A percentile compares a stretch with the other conserved stretches of the same genome.
These are phyloP conservation scores for Drosophila subobscura DNA, from an alignment of 1,140 invertebrate species.

Conservation along the genomic window DNA sequence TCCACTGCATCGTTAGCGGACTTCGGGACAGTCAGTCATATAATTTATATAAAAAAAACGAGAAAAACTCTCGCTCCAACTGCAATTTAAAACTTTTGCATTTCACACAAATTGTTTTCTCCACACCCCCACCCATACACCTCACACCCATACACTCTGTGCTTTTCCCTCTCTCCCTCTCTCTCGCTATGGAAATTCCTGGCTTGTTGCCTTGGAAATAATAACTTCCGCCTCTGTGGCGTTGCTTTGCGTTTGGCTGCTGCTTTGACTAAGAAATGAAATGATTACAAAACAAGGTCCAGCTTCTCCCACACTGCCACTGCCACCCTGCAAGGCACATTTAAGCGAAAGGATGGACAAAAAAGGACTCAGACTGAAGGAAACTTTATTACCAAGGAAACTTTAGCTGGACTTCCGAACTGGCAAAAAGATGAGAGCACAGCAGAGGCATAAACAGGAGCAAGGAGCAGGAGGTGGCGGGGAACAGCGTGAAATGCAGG, in stretches of 20 bases:
- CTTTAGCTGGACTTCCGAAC: conserved; percentile 4
- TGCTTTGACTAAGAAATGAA: conserved; percentile 63
- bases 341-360: conserved; percentile 4
- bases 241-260: conserved; percentile 12
- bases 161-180: neutral
- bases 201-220: conserved; percentile 57
- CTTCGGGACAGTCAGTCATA: conserved; percentile 28
- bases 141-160: too few species aligned
- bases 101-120: conserved; percentile 1
- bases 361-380: conserved; percentile 16
- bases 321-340: conserved; percentile 28
- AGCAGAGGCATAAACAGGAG: neutral
- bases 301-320: neutral
- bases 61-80: conserved; percentile 47
- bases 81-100: conserved; percentile 50
- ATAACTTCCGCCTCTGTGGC: conserved; percentile 47
- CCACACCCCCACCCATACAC: neutral
- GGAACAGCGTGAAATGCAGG: too few species aligned
- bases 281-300: conserved; percentile 54
- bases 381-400: conserved; percentile 41
- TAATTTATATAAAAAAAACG: conserved; percentile 25
- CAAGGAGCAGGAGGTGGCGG: too few species aligned
- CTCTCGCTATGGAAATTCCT: conserved; percentile 10
- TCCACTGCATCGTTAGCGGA: conserved; percentile 1
- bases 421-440: too few species aligned